Evolutionary conservation across 2,113 vertebrate genomes (phyloP), one percentile per base, ranked within the genome.

Genomic region (Colinus virginianus): DNA sequence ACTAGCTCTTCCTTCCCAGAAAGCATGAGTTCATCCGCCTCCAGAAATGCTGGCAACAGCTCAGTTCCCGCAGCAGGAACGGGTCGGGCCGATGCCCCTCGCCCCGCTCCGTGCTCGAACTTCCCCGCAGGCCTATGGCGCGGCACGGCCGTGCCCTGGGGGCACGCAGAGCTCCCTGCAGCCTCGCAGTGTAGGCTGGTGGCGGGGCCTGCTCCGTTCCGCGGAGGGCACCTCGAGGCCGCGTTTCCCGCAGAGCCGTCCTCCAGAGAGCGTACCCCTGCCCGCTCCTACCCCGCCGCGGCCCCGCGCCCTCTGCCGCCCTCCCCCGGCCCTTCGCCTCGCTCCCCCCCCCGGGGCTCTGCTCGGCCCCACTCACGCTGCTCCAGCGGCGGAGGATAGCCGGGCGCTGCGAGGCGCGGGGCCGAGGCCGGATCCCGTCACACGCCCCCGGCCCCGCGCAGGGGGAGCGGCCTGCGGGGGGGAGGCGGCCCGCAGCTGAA

Each of bases 91-190:
- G 53, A 19, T 32, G 51, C 26, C 17, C 26, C 15, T 53, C 51
- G 26, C 26, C 51, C 30, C 67, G 9, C 42, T 43, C 3, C 0
- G 9, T 1, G 55, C 23, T 66, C 48, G 2, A 8, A 9, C 2
- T 9, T 36, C 38, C 12, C 15, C 1, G 28, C 67, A 6, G 36
- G n/a, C 19, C 34, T 1, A 4, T 38, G 43, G 4, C 8, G 22
- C 53, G 3, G 51, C 38, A 32, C 56, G 8, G 4, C 22, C 26
- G n/a, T 0, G 3, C 23, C 13, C 63, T 0, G 70, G 5, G 32
- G n/a, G 13, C 36, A 43, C 43, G 45, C 23, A 1, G n/a, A 5
- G 34, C 22, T 56, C 22, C 32, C 20, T n/a, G 19, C 51, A 11
- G 51, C 8, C 55, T 18, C 22, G 13, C 53, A 11, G 48, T 15